Percentiles rank a stretch among this genome's conserved stretches.
Conservation (phyloP, 2,797 vertebrate genomes). For the Paedocypris micromegethes region DNA sequence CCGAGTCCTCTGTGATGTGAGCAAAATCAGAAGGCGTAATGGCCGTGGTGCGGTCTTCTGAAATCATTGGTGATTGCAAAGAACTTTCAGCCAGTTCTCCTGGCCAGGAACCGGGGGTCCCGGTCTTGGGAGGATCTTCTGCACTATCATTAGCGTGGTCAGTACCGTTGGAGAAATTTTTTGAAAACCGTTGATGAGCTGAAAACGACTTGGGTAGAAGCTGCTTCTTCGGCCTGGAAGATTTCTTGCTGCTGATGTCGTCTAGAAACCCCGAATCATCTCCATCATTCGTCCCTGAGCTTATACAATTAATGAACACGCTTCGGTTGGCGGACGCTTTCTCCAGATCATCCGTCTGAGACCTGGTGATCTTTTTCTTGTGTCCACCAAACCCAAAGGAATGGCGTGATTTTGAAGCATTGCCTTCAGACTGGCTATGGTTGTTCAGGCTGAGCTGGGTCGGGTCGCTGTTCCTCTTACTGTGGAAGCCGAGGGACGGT, state of each 20-base stretch:
- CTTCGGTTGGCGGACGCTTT: conserved; percentile 81
- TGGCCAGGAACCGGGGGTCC: conserved; percentile 70
- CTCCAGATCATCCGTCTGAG: conserved; percentile 89
- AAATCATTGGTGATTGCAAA: conserved; percentile 84
- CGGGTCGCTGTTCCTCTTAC: conserved; percentile 76
- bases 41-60: conserved; percentile 86
- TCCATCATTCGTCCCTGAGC: conserved; percentile 84
- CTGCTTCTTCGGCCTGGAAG: conserved; percentile 80
- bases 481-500: conserved; percentile 86
- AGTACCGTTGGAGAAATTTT: conserved; percentile 56
- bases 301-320: conserved; percentile 95
- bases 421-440: conserved; percentile 62
- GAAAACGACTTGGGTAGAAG: conserved; percentile 93
- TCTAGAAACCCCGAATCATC: conserved; percentile 94
- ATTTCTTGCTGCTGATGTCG: conserved; percentile 69
- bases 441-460: conserved; percentile 64
- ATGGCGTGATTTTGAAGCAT: conserved; percentile 77
- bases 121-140: conserved; percentile 60
- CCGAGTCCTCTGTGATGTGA: conserved; percentile 86
- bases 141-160: conserved; percentile 67
- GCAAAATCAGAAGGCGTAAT: conserved; percentile 92
- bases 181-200: conserved; percentile 85
- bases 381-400: conserved; percentile 84
- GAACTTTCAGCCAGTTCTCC: conserved; percentile 80
- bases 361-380: conserved; percentile 88